These are phyloP conservation scores for Drosophila borealis DNA, from an alignment of 2,888 invertebrate species.

Conservation along the genomic window DNA sequence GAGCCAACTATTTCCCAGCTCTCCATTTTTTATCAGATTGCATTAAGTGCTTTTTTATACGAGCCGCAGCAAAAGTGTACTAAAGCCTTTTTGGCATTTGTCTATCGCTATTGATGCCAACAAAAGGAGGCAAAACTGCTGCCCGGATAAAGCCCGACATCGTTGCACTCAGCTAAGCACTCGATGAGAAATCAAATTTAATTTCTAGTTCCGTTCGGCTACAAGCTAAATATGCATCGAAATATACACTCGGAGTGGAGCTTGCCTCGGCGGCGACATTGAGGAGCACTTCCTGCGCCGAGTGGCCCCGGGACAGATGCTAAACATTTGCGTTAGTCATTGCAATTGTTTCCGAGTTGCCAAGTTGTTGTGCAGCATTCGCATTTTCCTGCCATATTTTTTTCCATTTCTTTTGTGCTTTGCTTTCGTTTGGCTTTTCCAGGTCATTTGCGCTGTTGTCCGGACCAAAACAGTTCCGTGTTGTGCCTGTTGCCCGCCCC, in stretches of 20 bases:
- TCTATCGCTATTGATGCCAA: constrained; percentile 35
- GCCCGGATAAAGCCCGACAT: constrained; percentile 15
- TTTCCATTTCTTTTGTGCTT: constrained; percentile 63
- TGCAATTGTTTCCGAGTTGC: constrained; percentile 76
- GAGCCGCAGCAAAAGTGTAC: constrained; percentile 16
- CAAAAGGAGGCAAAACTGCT: neutral
- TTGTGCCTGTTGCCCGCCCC: constrained; percentile 27
- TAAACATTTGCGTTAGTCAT: constrained; percentile 77
- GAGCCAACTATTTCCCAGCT: constrained; percentile 34
- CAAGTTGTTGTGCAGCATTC: constrained; percentile 49
- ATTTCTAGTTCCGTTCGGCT: constrained; percentile 59
- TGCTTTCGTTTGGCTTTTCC: constrained; percentile 77
- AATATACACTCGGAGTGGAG: constrained; percentile 8
- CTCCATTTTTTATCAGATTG: constrained; percentile 8
- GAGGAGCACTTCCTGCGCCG: constrained; percentile 16
- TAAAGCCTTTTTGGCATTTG: constrained; percentile 39
- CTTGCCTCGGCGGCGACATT: neutral
- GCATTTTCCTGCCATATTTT: constrained; percentile 59
- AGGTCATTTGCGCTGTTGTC: constrained; percentile 70
- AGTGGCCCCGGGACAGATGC: constrained; percentile 65
- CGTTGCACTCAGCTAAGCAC: constrained; percentile 36
- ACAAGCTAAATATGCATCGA: constrained; percentile 53
- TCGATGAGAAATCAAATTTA: constrained; percentile 63
- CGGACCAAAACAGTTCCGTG: constrained; percentile 61
- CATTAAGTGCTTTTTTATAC: constrained; percentile 14